Evolutionary conservation across 2,888 invertebrate genomes (phyloP), one percentile per base, ranked within the genome.

Genomic region (Ganaspis brasiliensis): DNA sequence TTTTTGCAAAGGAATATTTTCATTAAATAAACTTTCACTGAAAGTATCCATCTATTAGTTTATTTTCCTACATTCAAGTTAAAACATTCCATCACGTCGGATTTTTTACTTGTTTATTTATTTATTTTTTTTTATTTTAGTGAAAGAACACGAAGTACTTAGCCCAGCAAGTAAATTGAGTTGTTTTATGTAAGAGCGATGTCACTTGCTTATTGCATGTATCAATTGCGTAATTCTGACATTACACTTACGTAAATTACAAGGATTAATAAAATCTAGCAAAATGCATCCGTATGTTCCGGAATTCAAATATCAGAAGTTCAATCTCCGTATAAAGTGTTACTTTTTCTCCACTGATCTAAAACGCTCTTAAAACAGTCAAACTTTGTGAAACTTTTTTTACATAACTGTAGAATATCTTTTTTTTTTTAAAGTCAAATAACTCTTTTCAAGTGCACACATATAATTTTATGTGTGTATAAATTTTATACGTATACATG

Each of bases 11-110:
- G 14, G 40, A 24, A 45, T 9, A 45, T 45, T 26, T 67, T 45
- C 24, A 67, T 24, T 45, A 45, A 67, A 67, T 45, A n/a, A 67
- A 67, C 67, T 67, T 67, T 67, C 67, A 56, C 26, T 67, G n/a
- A 2, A 63, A 63, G 63, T 63, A 67, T 67, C 24, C 24, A 67
- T 67, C 40, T 24, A 67, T 24, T 45, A 45, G 12, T 67, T 67
- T 63, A 63, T 45, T 45, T 67, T 67, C 67, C 10, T 45, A 40
- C 24, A 45, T 67, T 45, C 8, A 67, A 56, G 21, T 24, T 40
- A 24, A 67, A 45, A 67, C n/a, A 67, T 24, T 67, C 45, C 45
- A 67, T 26, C 67, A 21, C 67, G 24, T 45, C 24, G 37, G 40
- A 40, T 40, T 40, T 16, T 40, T 63, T 21, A n/a, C n/a, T n/a